phyloP scores from a whole-genome alignment of 1,140 invertebrate species.

The Neodiprion lecontei region DNA sequence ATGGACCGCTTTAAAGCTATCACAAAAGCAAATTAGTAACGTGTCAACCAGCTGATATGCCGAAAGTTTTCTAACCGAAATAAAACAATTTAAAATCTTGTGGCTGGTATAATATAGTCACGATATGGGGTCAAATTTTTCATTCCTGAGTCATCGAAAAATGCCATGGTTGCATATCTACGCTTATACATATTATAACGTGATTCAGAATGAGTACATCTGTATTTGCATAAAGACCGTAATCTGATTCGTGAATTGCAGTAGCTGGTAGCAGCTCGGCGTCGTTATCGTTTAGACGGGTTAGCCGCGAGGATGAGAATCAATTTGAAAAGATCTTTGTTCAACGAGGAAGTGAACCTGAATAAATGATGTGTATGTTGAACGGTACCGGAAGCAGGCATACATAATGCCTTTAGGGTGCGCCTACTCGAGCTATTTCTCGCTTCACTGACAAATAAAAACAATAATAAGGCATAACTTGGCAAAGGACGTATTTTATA shows the following conservation, averaged over 20 bases:
- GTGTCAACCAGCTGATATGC: no score
- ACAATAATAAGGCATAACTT: constrained; percentile 45
- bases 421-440: constrained; percentile 55
- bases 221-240: neutral
- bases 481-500: constrained; percentile 4
- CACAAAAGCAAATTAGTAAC: no score
- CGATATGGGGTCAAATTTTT: neutral
- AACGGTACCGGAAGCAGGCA: constrained; percentile 51
- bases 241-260: constrained; percentile 4
- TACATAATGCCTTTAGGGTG: constrained; percentile 55
- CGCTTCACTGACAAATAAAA: constrained; percentile 61
- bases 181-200: neutral
- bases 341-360: constrained; percentile 50
- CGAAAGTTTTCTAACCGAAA: no score
- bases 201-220: constrained; percentile 3
- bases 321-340: constrained; percentile 58
- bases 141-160: neutral
- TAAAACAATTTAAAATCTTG: no score
- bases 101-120: neutral
- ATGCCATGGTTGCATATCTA: neutral
- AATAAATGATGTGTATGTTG: constrained; percentile 28
- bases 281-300: constrained; percentile 1
- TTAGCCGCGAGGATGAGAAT: constrained; percentile 7
- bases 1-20: no score
- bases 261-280: neutral